Evolutionary conservation across 2,888 invertebrate genomes (phyloP), one percentile per base, ranked within the genome.

Genomic region (Acleris cristana): DNA sequence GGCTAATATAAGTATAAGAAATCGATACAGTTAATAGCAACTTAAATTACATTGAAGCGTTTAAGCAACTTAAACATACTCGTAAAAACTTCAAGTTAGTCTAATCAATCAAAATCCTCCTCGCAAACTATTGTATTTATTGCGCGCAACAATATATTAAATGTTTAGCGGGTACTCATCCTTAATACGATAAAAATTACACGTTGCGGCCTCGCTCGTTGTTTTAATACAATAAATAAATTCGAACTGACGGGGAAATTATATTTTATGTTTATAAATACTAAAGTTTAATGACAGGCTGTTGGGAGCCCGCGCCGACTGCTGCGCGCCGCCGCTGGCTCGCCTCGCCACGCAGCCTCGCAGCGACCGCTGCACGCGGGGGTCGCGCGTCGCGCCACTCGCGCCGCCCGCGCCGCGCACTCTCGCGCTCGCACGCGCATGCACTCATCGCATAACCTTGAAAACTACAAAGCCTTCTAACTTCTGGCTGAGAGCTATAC

Each of bases 191-290:
- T 80, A 81, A 81, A 84, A 81, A 85, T 84, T 84, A 84, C 76
- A 84, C 69, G 80, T 79, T 82, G 72, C 74, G 64, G 72, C 70
- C 64, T 70, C 70, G 71, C 73, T 69, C 74, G 74, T 69, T 74
- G 71, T 73, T 74, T 74, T 79, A 75, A 75, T 77, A 80, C 80
- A 79, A 83, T 84, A 85, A 83, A 82, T 83, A 81, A 83, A 80
- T 80, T 81, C 77, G 71, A 75, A 71, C 78, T 79, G 85, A 84
- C 84, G 79, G 75, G 72, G 74, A 84, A 84, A 85, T 84, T 84
- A 83, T 83, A 82, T 83, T 85, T 84, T 83, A 84, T 80, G 80
- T 85, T 84, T 84, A 87, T 85, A 86, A 86, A 86, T 86, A 86
- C 83, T 83, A 81, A 79, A 80, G 80, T 80, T 77, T 84, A 84